Evolutionary conservation across 2,113 vertebrate species (phyloP).

Genomic region (Gopherus evgoodei): DNA sequence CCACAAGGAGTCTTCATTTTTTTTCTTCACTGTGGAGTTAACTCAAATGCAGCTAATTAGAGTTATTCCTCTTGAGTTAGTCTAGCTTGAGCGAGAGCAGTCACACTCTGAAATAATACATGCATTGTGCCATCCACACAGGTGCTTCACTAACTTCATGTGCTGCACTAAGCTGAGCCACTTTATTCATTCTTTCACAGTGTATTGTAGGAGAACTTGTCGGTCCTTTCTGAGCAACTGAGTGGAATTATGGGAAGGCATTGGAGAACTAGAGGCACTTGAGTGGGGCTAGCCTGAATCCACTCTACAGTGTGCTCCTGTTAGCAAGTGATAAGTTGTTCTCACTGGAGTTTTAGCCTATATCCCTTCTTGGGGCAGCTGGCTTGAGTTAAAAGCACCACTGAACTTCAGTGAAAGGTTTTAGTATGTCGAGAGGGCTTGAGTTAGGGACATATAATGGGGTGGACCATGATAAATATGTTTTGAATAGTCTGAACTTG

Average conservation of each 20-base stretch:
- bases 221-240: background rate
- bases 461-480: background rate
- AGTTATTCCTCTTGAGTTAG: background rate
- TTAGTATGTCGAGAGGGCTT: background rate
- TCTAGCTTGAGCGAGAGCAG: background rate
- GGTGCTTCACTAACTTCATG: background rate
- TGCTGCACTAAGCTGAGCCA: background rate
- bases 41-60: background rate
- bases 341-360: background rate
- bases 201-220: background rate
- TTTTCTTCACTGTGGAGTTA: background rate
- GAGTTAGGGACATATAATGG: background rate
- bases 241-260: background rate
- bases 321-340: background rate
- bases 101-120: background rate
- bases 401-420: background rate
- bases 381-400: background rate
- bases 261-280: background rate
- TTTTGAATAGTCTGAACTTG: constrained; percentile 29
- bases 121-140: background rate
- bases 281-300: background rate
- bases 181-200: background rate
- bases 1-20: too few species aligned
- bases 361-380: background rate
- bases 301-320: background rate